These are phyloP conservation scores for Thecocarcelia acutangulata DNA, from an alignment of 2,888 invertebrate species.

Conservation along the genomic window DNA sequence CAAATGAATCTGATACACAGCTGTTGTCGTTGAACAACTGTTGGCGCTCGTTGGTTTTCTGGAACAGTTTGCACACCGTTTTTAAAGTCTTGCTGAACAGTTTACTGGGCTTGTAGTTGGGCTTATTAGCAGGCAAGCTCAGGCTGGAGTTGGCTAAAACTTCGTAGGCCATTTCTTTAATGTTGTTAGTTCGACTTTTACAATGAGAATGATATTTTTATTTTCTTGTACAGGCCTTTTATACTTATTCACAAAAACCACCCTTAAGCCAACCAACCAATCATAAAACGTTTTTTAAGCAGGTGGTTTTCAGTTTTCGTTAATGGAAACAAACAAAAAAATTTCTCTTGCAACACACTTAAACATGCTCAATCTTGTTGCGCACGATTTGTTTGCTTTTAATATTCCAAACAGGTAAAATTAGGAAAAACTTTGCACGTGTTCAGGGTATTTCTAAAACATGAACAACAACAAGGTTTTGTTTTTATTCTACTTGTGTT, in stretches of 20 bases:
- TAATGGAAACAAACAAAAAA: conserved; percentile 17
- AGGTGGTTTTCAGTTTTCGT: conserved; percentile 72
- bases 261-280: conserved; percentile 74
- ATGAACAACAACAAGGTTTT: conserved; percentile 2
- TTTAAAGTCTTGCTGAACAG: conserved; percentile 73
- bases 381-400: conserved; percentile 48
- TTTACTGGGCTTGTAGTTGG: conserved; percentile 70
- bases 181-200: conserved; percentile 31
- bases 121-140: conserved; percentile 68
- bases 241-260: conserved; percentile 72
- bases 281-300: conserved; percentile 71
- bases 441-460: conserved; percentile 40
- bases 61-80: conserved; percentile 72
- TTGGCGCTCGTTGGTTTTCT: conserved; percentile 47
- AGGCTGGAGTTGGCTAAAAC: conserved; percentile 69
- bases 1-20: too few species aligned
- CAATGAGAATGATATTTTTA: conserved; percentile 72
- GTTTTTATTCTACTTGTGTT: conserved; percentile 45
- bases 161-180: conserved; percentile 74
- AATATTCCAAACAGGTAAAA: conserved; percentile 53
- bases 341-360: not conserved
- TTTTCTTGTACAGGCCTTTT: conserved; percentile 70
- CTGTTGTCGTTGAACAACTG: conserved; percentile 49
- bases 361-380: conserved; percentile 28
- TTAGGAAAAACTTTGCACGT: conserved; percentile 59